These are phyloP conservation scores for Stylophora pistillata DNA, from an alignment of 64 coral and sea anemone species.

Conservation along the genomic window DNA sequence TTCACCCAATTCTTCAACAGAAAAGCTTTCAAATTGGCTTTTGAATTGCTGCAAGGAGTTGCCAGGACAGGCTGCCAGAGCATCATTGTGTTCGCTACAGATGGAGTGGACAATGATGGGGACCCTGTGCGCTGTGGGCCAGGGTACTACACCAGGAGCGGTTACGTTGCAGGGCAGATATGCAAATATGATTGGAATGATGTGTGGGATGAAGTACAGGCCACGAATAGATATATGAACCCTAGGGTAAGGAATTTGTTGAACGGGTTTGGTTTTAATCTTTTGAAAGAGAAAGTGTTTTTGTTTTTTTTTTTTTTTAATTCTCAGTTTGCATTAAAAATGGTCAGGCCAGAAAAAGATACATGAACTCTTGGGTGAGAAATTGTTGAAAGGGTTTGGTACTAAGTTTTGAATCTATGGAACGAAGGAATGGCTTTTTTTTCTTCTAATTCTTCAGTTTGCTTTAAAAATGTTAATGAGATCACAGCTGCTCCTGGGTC, in stretches of 20 bases:
- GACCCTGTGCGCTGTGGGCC: constrained; percentile 85
- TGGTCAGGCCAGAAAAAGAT: constrained; percentile 71
- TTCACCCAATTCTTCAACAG: constrained; percentile 24
- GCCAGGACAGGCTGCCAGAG: constrained; percentile 92
- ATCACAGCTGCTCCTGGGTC: too few species aligned
- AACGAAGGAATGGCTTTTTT: too few species aligned
- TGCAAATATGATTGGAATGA: constrained; percentile 96
- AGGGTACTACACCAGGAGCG: constrained; percentile 96
- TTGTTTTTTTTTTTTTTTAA: too few species aligned
- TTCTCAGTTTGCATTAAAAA: too few species aligned
- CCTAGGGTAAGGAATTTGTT: constrained; percentile 35
- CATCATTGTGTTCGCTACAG: constrained; percentile 96
- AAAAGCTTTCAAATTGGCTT: constrained; percentile 86
- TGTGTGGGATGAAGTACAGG: constrained; percentile 88
- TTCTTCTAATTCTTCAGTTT: too few species aligned
- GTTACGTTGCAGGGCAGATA: constrained; percentile 89
- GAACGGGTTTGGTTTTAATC: neutral
- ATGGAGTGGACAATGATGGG: constrained; percentile 90
- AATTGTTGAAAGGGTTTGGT: neutral
- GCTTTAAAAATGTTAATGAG: too few species aligned
- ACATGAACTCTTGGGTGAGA: constrained; percentile 57
- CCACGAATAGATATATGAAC: constrained; percentile 73
- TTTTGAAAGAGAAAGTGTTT: too few species aligned
- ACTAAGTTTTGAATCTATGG: too few species aligned
- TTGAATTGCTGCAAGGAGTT: constrained; percentile 75